phyloP scores from a whole-genome alignment of 2,797 vertebrate genomes.

The Phalanger gymnotis region DNA sequence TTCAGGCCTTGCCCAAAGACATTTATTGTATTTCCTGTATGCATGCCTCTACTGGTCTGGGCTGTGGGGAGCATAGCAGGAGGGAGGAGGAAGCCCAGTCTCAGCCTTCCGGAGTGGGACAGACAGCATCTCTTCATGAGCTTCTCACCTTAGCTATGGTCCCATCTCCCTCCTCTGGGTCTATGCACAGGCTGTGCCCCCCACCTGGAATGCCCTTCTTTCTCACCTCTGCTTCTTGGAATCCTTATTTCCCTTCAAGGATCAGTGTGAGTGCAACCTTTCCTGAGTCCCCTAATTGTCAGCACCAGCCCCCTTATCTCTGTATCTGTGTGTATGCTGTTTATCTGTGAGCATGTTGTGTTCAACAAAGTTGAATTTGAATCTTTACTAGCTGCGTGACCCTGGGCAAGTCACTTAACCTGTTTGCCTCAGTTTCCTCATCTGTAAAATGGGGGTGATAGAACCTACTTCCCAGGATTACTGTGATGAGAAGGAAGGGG shows the following conservation, averaged over 20 bases:
- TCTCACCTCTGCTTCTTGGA: not conserved
- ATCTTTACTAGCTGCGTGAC: not conserved
- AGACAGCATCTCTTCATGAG: not conserved
- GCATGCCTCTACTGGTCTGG: not conserved
- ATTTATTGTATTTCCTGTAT: not conserved
- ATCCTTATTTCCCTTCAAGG: not conserved
- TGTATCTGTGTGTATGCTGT: not conserved
- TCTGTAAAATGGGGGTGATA: not conserved
- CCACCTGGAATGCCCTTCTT: not conserved
- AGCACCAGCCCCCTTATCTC: not conserved
- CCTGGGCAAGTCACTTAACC: not conserved
- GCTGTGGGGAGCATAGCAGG: not conserved
- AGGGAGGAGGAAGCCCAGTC: not conserved
- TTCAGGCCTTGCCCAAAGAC: conserved; percentile 22
- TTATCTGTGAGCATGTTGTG: not conserved
- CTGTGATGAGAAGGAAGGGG: not conserved
- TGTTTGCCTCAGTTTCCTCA: not conserved
- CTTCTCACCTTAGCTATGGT: not conserved
- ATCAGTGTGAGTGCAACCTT: not conserved
- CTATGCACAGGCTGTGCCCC: not conserved
- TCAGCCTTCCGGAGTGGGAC: not conserved
- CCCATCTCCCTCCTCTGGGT: not conserved
- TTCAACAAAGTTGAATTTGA: not conserved
- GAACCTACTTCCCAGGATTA: not conserved
- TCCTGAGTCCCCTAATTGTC: not conserved